Base-by-base conservation (phyloP, 2,888 invertebrate genomes). In the Acanthacorydalis orientalis region DNA sequence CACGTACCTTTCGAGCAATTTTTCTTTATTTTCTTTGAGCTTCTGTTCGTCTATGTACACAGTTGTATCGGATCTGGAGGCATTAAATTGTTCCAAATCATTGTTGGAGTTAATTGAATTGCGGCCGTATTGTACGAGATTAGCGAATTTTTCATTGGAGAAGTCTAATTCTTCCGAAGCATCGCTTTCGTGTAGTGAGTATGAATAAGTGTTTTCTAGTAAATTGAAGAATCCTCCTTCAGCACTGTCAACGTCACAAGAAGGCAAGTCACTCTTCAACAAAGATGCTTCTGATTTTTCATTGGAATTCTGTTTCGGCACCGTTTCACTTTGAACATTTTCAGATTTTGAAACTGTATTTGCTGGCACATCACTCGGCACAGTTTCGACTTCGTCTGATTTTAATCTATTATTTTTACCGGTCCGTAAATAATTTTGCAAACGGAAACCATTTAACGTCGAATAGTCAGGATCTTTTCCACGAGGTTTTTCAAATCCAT, bases 1-100 rank as follows among this genome's bases (percentile, higher is more conserved):
- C 43, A 67, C 67, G 52, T 67, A 67, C 50, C 66, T 59, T 49
- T 66, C 66, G 51, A 67, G 55, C 35, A 67, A 54, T 55, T 67
- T 67, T 52, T 67, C 67, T 40, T 50, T 47, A 40, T 51, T 54
- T 38, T 51, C 50, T 11, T 48, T 48, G 14, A 50, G 41, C 48
- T 63, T 62, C 39, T 62, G 61, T 47, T 64, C 63, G 48, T 65
- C 64, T 48, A 55, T 39, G 10, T 39, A 46, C 10, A 46, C 39
- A 11, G 38, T 34, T 1, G 39, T 39, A 9, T 39, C 35, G 23
- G 31, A 35, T 31, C 15, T 40, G 31, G 14, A 12, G 2, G 16
- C 46, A 43, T 43, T 23, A 15, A 46, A 46, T 40, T 34, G 23
- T 46, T 31, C 23, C 35, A 46, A 46, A 31, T 46, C 46, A 11